Base-by-base conservation (phyloP, 2,797 vertebrate species). In the Molothrus aeneus region DNA sequence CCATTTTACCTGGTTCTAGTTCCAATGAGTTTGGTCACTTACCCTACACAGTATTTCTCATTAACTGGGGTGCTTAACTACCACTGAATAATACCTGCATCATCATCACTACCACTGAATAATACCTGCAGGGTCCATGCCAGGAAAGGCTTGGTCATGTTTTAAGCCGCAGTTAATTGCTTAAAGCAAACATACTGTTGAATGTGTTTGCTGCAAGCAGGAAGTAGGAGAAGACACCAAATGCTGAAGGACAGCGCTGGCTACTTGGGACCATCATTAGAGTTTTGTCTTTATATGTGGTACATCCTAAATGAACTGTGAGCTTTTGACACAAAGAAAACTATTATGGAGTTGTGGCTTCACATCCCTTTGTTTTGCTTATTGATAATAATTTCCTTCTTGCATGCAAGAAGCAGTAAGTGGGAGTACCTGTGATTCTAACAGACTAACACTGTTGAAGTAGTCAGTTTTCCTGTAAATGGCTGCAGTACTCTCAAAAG, bases 241-340 rank as follows among this genome's bases (percentile, higher is more conserved):
- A n/a, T 61, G 21, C 57, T 36, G 50, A 61, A 65, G 34, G 42
- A 34, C 18, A 26, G 5, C 0, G 0, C 15, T 53, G 43, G 14
- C 32, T 80, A 4, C 42, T 82, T 60, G 53, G 4, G 14, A 80
- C 12, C 31, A 57, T 5, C 0, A 0, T 78, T 40, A 42, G 40
- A 15, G 45, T 77, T 75, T 65, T 75, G 14, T 54, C 54, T 53
- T 73, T 45, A 3, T 54, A 40, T 28, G 5, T 70, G 12, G 6
- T 47, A 14, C 7, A 20, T 38, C 18, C 26, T 47, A 32, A 68
- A 53, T 28, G 2, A 40, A 29, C 34, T 31, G 13, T 57, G 71
- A 69, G 5, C 11, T 71, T 92, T 69, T 54, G 14, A 50, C 14
- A 31, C 11, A 7, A 73, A 69, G 32, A 68, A 29, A 69, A 15